Base-by-base conservation (phyloP, 2,797 vertebrate genomes). In the Lepilemur ruficaudatus region DNA sequence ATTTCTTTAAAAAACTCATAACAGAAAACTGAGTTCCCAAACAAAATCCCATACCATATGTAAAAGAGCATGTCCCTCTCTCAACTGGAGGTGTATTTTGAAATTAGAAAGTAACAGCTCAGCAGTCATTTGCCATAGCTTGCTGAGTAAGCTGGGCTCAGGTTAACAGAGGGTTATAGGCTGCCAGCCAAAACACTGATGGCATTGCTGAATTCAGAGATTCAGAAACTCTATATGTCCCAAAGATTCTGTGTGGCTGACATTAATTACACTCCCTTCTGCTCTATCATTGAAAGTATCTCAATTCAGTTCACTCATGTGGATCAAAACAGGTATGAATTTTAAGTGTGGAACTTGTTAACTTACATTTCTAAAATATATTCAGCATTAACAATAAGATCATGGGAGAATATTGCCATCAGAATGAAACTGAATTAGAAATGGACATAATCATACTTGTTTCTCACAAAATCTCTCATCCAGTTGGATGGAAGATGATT, bases 181-280 rank as follows among this genome's bases (percentile, higher is more conserved):
- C 97, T 97, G 97, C 85, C 91, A 97, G 98, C 97, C 98, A 98
- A 98, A 98, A 97, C 97, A 97, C 96, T 98, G 97, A 97, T 46
- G n/a, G 93, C 94, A 97, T 80, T 96, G 96, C 96, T 96, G 97
- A 95, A 98, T 96, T 94, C 94, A 94, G 94, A 96, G 87, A 97
- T 96, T 97, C 92, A 91, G 97, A 98, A 98, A 98, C 96, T 91
- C 95, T 98, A 95, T 96, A 98, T 89, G 97, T 95, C 98, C 96
- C 92, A 88, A 96, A 38, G 93, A 97, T 92, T 98, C 90, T 96
- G 87, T 97, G 84, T 95, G 88, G 76, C 89, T 97, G 84, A 91
- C 95, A 96, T 96, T 94, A 95, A 97, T 96, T 95, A 87, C 83
- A 90, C 20, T 96, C 83, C 50, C 57, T 93, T 89, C 57, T 92